Conservation (phyloP, 2,113 vertebrate genomes). For the Oreocharis arfaki region DNA sequence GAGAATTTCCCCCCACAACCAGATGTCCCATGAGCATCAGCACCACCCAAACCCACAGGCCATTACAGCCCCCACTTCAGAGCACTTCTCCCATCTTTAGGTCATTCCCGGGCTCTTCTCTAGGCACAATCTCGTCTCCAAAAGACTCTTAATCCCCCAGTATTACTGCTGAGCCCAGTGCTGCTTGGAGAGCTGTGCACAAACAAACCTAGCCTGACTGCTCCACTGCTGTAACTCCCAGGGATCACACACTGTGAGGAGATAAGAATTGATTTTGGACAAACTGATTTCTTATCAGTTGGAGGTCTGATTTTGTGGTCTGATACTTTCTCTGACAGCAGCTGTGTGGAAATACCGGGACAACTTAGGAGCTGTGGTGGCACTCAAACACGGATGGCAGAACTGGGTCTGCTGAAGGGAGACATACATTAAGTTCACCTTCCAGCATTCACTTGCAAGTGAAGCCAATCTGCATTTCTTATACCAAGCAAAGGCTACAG, state of each 20-base stretch:
- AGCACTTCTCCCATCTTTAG: not conserved
- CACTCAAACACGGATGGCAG: slow-evolving; percentile 24
- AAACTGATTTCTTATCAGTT: not conserved
- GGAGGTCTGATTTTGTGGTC: not conserved
- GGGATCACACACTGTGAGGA: not conserved
- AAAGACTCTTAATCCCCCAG: not conserved
- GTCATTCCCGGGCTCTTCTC: not conserved
- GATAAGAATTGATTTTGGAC: not conserved
- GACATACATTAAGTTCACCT: slow-evolving; percentile 20
- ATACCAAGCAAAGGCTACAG: slow-evolving; percentile 26
- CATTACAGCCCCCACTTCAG: not conserved
- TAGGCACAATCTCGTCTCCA: accelerated
- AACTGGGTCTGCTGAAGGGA: slow-evolving; percentile 39
- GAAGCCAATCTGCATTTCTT: slow-evolving; percentile 43
- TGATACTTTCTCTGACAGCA: not conserved
- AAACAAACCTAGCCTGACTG: not conserved
- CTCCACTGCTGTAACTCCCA: not conserved
- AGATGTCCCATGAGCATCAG: not conserved
- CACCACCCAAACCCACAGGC: not conserved
- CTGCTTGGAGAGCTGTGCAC: not conserved
- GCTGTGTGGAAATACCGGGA: not conserved
- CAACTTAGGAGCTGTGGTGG: not conserved
- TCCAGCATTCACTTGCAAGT: slow-evolving; percentile 10
- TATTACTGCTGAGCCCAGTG: not conserved
- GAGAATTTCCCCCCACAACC: not conserved